Evolutionary conservation across 2,113 vertebrate genomes (phyloP).

Genomic region (Etheostoma cragini): DNA sequence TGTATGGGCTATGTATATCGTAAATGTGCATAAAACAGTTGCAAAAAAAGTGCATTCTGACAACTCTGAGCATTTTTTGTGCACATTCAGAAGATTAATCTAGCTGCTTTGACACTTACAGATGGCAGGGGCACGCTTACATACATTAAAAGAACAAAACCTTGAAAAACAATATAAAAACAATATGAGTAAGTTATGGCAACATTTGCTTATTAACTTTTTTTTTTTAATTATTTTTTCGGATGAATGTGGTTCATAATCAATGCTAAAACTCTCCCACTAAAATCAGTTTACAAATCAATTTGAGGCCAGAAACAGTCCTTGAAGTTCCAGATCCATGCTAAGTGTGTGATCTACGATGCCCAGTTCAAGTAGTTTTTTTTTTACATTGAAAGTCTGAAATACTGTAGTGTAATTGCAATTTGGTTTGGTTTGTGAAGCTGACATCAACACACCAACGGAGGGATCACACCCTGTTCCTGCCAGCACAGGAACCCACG

Average conservation of each 20-base stretch:
- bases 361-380: background rate
- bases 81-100: background rate
- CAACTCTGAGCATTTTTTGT: background rate
- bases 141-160: background rate
- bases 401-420: conserved; percentile 6
- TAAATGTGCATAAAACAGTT: background rate
- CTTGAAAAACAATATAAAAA: background rate
- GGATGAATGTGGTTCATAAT: background rate
- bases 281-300: background rate
- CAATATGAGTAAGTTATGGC: background rate
- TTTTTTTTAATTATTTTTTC: too few species aligned
- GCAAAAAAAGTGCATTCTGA: background rate
- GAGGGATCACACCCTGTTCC: conserved; percentile 14
- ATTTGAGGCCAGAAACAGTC: background rate
- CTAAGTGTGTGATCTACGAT: background rate
- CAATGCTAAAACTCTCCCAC: background rate
- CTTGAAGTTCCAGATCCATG: background rate
- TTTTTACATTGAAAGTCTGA: background rate
- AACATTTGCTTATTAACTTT: background rate
- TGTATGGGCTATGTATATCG: too few species aligned
- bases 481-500: conserved; percentile 29
- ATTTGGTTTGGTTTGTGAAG: background rate
- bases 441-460: conserved; percentile 1
- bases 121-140: background rate
- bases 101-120: background rate